Evolutionary conservation across 1,140 invertebrate genomes (phyloP).

Genomic region (Bombus fervidus): DNA sequence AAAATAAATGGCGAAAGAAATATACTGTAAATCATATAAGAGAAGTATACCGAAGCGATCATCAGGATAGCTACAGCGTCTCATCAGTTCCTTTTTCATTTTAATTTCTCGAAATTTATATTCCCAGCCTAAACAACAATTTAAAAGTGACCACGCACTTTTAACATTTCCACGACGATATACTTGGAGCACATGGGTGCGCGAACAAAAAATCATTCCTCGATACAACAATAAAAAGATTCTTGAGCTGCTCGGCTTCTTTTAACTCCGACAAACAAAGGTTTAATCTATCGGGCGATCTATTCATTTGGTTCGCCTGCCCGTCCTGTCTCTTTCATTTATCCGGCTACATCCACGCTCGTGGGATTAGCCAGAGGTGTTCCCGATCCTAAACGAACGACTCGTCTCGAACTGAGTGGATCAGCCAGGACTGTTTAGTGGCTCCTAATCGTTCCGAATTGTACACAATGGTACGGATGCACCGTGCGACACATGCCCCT

Average conservation of each 20-base stretch:
- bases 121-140: not conserved
- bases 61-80: too few relatives aligned
- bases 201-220: not conserved
- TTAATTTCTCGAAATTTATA: not conserved
- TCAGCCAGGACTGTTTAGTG: constrained; percentile 67
- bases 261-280: constrained; percentile 45
- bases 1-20: too few relatives aligned
- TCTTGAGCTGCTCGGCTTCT: constrained; percentile 27
- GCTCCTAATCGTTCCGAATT: constrained; percentile 70
- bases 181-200: not conserved
- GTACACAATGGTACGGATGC: constrained; percentile 74
- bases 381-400: constrained; percentile 51
- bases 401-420: constrained; percentile 66
- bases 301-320: constrained; percentile 51
- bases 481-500: constrained; percentile 67
- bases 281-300: constrained; percentile 57
- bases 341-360: constrained; percentile 51
- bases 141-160: not conserved
- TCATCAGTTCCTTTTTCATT: too few relatives aligned
- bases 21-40: too few relatives aligned
- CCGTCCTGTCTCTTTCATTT: constrained; percentile 54
- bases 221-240: constrained; percentile 21
- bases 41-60: too few relatives aligned
- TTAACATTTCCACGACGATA: not conserved
- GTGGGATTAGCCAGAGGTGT: constrained; percentile 65